Evolutionary conservation across 2,113 vertebrate species (phyloP).

Genomic region (Lontra canadensis): DNA sequence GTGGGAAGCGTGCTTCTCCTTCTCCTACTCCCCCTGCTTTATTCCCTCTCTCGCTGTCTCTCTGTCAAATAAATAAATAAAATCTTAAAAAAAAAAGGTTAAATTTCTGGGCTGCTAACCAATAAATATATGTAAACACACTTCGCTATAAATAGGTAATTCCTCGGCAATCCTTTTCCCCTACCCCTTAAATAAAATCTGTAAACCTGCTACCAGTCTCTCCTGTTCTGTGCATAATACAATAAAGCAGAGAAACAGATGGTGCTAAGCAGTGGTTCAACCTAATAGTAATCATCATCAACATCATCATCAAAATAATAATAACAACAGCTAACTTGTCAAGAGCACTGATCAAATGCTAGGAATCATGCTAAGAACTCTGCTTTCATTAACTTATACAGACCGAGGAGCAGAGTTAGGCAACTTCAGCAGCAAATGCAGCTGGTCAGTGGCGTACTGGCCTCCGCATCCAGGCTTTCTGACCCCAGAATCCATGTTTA

Average conservation of each 20-base stretch:
- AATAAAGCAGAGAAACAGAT: neutral
- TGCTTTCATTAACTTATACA: neutral
- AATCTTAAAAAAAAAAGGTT: neutral
- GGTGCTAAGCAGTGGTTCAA: neutral
- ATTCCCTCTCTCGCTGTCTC: no score
- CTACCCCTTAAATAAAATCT: neutral
- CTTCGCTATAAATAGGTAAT: slow-evolving; percentile 40
- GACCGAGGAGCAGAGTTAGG: neutral
- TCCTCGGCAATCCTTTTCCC: slow-evolving; percentile 22
- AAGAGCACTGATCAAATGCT: neutral
- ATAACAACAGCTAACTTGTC: neutral
- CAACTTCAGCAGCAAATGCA: neutral
- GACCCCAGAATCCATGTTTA: neutral
- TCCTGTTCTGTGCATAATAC: neutral
- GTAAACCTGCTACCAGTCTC: neutral
- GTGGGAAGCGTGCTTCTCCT: no score
- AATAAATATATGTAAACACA: slow-evolving; percentile 37
- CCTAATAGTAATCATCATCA: neutral
- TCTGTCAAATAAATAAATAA: no score
- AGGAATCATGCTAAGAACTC: neutral
- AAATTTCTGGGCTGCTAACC: slow-evolving; percentile 17
- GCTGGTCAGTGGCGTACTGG: neutral
- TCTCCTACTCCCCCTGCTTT: no score
- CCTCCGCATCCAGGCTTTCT: neutral
- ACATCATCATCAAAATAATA: neutral